Percentiles rank a stretch among this genome's conserved stretches.
Evolutionary conservation across 23 tunicate species (phyloP).

Genomic region (Trididemnum clinides): DNA sequence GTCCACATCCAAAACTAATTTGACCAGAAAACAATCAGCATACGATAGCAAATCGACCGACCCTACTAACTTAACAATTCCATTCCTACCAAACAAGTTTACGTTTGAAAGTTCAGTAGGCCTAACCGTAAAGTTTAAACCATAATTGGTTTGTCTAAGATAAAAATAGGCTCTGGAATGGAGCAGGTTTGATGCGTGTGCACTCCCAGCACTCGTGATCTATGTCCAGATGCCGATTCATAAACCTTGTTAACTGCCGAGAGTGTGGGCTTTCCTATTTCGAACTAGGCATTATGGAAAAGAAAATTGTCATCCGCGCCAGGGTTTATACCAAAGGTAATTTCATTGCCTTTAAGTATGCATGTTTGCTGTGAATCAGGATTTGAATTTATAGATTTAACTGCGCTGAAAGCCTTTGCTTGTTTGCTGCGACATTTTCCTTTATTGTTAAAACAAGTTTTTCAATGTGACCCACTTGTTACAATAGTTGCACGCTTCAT

Average conservation of each 20-base stretch:
- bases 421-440: neutral
- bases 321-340: slow-evolving; percentile 10
- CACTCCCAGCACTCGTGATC: slow-evolving; percentile 12
- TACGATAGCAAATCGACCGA: slow-evolving; percentile 18
- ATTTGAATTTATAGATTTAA: neutral
- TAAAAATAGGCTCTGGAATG: neutral
- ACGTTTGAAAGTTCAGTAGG: neutral
- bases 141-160: neutral
- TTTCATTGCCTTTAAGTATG: neutral
- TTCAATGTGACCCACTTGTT: slow-evolving; percentile 19
- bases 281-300: neutral
- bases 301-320: slow-evolving; percentile 9
- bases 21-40: neutral
- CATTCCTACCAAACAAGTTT: slow-evolving; percentile 29
- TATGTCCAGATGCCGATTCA: slow-evolving; percentile 33
- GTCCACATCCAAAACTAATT: too few species aligned
- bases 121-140: neutral
- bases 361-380: neutral
- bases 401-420: neutral
- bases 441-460: slow-evolving; percentile 10
- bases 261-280: slow-evolving; percentile 23
- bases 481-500: neutral
- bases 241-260: neutral
- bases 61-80: neutral
- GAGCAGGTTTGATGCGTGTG: neutral